Evolutionary conservation across 2,113 vertebrate genomes (phyloP), one percentile per base, ranked within the genome.

Genomic region (Murina feae): DNA sequence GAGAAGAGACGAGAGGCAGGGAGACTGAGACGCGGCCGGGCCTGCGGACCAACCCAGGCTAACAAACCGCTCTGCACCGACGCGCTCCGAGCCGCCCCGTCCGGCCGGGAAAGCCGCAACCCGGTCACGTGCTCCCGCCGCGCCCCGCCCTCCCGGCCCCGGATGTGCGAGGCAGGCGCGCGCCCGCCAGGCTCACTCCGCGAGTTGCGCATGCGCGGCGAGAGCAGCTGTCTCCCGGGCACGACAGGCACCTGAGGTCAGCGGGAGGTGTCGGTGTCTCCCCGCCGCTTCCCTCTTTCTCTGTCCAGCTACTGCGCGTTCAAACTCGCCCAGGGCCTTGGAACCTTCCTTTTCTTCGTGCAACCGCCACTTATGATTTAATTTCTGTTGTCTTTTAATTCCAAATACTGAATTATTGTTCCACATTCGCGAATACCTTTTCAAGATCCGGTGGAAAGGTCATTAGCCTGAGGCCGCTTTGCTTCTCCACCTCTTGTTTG

Each of bases 101-200:
- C 80, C 86, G 91, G 8, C 78, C 82, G 47, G 86, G 93, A 96
- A 91, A 93, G 96, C 97, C 94, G 98, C 98, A 97, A 69, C 95
- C 25, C 0, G 14, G 17, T 79, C 96, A 94, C 68, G 89, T 92
- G 96, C 3, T 1, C 0, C 0, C 0, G 8, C 82, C 14, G 28
- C 21, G 0, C 82, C 14, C 32, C 21, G 0, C 68, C 4, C 51
- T 0, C 2, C 0, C 14, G 10, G 3, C 25, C 1, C 4, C 10
- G 2, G 65, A 3, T 4, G 3, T 1, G 3, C 1, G 0, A 0
- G 14, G 9, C 18, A 0, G 0, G 18, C 0, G n/a, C 42, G 9
- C 16, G 0, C 16, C 2, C 1, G 2, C 28, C 0, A 8, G 63
- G 4, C 32, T 25, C 25, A 9, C 39, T 25, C 28, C 3, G 47